These are phyloP conservation scores for Taphrorychus bicolor DNA, from an alignment of 2,888 invertebrate species.

Conservation along the genomic window DNA sequence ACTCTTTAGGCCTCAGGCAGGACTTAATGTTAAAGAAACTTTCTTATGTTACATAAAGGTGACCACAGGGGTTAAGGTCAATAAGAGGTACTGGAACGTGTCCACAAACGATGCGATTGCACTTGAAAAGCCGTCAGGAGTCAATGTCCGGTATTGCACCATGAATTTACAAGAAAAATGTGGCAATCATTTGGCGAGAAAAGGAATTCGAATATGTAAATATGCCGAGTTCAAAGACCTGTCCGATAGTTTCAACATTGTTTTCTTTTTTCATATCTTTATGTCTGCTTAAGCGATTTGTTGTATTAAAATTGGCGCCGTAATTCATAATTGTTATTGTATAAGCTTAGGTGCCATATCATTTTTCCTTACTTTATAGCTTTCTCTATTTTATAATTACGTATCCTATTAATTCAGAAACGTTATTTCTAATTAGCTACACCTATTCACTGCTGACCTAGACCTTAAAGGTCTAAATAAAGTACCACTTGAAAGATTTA, in stretches of 20 bases:
- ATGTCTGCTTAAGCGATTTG: not conserved
- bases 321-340: not conserved
- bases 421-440: not conserved
- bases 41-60: not conserved
- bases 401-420: not conserved
- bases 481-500: not conserved
- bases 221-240: slow-evolving; percentile 33
- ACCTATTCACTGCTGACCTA: not conserved
- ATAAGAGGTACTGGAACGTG: slow-evolving; percentile 2
- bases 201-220: slow-evolving; percentile 37
- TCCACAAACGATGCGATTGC: slow-evolving; percentile 9
- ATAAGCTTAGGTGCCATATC: too few relatives aligned
- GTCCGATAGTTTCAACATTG: slow-evolving; percentile 26
- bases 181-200: slow-evolving; percentile 34
- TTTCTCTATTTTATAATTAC: not conserved
- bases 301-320: not conserved
- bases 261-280: slow-evolving; percentile 26
- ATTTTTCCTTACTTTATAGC: not conserved
- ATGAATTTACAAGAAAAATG: slow-evolving; percentile 29
- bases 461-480: slow-evolving; percentile 8
- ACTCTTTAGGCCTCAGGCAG: too few relatives aligned
- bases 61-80: slow-evolving; percentile 9
- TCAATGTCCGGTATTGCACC: slow-evolving; percentile 34
- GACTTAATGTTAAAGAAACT: not conserved
- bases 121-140: slow-evolving; percentile 20